A percentile compares a stretch with the other conserved stretches of the same genome.
Conservation (phyloP, 2,797 vertebrate species). For the Tangara arthus region DNA sequence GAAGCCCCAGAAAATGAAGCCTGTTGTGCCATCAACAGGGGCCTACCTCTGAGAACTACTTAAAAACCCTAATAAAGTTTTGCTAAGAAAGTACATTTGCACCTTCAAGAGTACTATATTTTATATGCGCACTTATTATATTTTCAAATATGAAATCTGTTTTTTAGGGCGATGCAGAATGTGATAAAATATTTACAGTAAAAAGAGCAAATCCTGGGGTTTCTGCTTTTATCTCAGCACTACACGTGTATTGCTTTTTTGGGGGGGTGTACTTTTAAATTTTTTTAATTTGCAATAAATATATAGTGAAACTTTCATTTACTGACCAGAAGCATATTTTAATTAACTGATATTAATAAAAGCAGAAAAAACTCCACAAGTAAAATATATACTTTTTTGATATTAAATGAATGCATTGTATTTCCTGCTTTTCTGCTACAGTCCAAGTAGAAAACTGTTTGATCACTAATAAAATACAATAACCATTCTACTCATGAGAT, state of each 20-base stretch:
- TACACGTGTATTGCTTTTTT: not conserved
- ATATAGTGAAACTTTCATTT: not conserved
- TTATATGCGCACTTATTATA: not conserved
- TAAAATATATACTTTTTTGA: not conserved
- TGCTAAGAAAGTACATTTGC: not conserved
- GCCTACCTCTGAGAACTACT: not conserved
- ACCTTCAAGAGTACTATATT: not conserved
- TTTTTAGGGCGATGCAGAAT: not conserved
- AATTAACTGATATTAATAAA: not conserved
- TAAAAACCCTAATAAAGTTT: not conserved
- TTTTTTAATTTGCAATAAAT: not conserved
- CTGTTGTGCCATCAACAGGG: not conserved
- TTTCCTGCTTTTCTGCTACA: not conserved
- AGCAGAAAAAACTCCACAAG: not conserved
- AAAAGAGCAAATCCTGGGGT: not conserved
- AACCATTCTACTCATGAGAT: slow-evolving; percentile 14
- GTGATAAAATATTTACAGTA: not conserved
- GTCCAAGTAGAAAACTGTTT: not conserved
- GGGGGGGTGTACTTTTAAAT: not conserved
- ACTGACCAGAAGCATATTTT: not conserved
- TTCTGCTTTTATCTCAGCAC: not conserved
- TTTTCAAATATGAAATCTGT: not conserved
- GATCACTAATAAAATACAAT: slow-evolving; percentile 44
- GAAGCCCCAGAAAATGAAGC: not conserved
- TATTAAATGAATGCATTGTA: not conserved